Evolutionary conservation across 2,797 vertebrate species (phyloP).

Genomic region (Trichosurus vulpecula): DNA sequence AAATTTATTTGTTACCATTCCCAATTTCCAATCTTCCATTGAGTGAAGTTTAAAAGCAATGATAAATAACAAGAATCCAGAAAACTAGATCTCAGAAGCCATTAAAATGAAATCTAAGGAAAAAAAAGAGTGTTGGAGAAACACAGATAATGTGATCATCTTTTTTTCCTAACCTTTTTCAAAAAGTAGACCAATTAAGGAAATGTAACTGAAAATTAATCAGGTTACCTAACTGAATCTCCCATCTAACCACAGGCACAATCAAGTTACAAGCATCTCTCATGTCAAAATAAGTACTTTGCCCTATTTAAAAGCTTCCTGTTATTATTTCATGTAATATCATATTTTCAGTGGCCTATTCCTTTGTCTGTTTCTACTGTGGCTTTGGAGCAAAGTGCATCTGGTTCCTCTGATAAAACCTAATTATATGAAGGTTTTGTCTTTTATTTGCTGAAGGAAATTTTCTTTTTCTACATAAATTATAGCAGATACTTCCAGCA

Average conservation of each 20-base stretch:
- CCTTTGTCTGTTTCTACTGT: neutral
- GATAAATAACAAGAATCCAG: neutral
- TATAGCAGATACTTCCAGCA: constrained; percentile 23
- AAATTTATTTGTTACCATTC: neutral
- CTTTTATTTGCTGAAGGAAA: neutral
- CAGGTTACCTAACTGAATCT: neutral
- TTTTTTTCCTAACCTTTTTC: neutral
- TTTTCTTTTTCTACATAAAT: constrained; percentile 5
- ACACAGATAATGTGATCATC: neutral
- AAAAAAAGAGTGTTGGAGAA: constrained; percentile 9
- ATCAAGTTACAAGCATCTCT: constrained; percentile 11
- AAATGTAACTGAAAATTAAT: neutral
- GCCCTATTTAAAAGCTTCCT: neutral
- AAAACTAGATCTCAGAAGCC: neutral
- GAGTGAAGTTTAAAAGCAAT: neutral
- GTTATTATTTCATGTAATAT: neutral
- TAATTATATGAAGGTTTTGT: neutral
- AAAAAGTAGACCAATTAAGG: neutral
- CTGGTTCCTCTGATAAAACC: neutral
- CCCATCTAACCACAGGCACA: neutral
- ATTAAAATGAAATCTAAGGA: neutral
- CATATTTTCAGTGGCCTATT: neutral
- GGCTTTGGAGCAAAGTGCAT: neutral
- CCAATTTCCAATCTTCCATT: neutral
- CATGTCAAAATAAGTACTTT: constrained; percentile 2